These are phyloP conservation scores for Poecilia velifera DNA, from an alignment of 2,797 vertebrate species.

Conservation along the genomic window DNA sequence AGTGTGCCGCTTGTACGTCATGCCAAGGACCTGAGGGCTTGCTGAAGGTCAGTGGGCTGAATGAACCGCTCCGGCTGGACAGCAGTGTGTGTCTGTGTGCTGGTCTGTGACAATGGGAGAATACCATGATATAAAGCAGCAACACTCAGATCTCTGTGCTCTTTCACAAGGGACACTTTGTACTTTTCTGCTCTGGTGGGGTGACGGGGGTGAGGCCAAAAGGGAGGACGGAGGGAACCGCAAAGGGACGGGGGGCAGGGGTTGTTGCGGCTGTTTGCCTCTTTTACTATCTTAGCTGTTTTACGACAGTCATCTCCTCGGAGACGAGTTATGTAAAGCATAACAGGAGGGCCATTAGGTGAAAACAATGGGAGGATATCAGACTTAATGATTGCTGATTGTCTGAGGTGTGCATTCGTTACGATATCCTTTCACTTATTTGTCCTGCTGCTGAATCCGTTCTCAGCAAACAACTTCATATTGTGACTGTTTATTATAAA, in stretches of 20 bases:
- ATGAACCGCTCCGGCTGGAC: constrained; percentile 44
- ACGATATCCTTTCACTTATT: constrained; percentile 28
- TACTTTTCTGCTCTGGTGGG: constrained; percentile 69
- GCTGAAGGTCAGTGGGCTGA: constrained; percentile 79
- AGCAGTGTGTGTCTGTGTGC: constrained; percentile 19
- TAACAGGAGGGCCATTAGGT: constrained; percentile 42
- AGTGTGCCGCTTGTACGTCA: constrained; percentile 71
- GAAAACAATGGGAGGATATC: constrained; percentile 67
- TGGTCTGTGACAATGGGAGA: constrained; percentile 65
- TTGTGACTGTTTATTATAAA: constrained; percentile 27
- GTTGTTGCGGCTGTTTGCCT: constrained; percentile 44
- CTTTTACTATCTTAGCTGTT: constrained; percentile 50
- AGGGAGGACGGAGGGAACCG: constrained; percentile 1
- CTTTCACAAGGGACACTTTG: constrained; percentile 78
- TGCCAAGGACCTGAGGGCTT: constrained; percentile 69
- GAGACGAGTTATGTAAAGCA: constrained; percentile 46
- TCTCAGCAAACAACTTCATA: constrained; percentile 22
- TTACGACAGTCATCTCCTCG: constrained; percentile 51
- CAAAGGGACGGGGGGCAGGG: neutral
- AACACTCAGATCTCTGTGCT: constrained; percentile 79
- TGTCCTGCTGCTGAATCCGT: neutral
- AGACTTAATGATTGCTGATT: constrained; percentile 38
- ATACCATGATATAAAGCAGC: constrained; percentile 73
- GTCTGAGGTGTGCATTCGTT: constrained; percentile 20
- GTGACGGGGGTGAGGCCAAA: constrained; percentile 28